Conservation (phyloP, 2,888 invertebrate genomes). For the Athrips mouffetella region DNA sequence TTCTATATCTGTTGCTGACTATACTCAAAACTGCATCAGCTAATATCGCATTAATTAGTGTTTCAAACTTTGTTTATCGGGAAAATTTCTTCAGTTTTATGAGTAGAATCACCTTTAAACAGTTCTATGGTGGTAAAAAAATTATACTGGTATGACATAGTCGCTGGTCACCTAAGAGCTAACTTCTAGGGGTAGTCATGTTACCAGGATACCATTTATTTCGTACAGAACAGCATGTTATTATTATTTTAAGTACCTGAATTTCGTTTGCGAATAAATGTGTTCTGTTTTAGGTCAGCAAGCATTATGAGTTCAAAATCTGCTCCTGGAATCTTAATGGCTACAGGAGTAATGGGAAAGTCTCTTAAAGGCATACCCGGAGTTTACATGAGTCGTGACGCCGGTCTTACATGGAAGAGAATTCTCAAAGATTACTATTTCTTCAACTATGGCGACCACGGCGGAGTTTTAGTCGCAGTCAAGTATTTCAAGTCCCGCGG, state of each 20-base stretch:
- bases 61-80: no score
- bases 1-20: no score
- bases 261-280: neutral
- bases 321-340: constrained; percentile 92
- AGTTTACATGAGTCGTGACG: constrained; percentile 89
- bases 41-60: no score
- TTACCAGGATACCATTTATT: no score
- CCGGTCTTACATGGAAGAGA: constrained; percentile 89
- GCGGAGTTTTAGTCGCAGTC: constrained; percentile 91
- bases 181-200: no score
- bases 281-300: constrained; percentile 74
- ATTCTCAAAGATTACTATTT: constrained; percentile 89
- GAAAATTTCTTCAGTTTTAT: no score
- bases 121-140: no score
- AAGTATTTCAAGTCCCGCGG: constrained; percentile 87
- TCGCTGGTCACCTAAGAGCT: no score
- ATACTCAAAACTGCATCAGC: no score
- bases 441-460: constrained; percentile 94
- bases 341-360: constrained; percentile 88
- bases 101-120: no score
- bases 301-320: constrained; percentile 92
- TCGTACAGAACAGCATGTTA: no score
- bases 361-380: constrained; percentile 89
- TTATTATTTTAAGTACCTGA: neutral
- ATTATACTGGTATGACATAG: no score